Evolutionary conservation across 1,140 invertebrate genomes (phyloP).

Genomic region (Copidosoma floridanum): DNA sequence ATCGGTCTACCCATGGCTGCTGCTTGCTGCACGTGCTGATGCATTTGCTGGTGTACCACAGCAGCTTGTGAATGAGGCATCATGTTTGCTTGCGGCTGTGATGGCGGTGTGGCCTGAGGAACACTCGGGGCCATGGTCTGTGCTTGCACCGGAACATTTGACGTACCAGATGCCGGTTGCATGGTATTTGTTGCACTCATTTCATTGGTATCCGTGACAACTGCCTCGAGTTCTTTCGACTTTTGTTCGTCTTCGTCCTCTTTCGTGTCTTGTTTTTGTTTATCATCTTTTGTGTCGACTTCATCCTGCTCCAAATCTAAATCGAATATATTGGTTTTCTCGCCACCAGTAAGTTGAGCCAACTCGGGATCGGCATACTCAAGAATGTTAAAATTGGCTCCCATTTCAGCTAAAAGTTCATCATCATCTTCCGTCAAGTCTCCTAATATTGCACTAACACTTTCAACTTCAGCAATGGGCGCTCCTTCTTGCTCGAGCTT

Average conservation of each 20-base stretch:
- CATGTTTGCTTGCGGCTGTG: slow-evolving; percentile 32
- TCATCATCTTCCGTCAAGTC: slow-evolving; percentile 84
- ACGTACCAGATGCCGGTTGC: slow-evolving; percentile 35
- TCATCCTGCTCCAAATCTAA: slow-evolving; percentile 74
- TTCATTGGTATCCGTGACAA: slow-evolving; percentile 27
- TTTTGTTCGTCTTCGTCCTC: slow-evolving; percentile 48
- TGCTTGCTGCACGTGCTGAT: slow-evolving; percentile 63
- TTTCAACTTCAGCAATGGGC: slow-evolving; percentile 69
- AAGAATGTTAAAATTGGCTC: slow-evolving; percentile 92
- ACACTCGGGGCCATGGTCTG: slow-evolving; percentile 34
- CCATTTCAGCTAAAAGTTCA: slow-evolving; percentile 78
- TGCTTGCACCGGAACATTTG: slow-evolving; percentile 35
- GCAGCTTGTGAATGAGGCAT: slow-evolving; percentile 44
- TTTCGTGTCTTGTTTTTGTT: slow-evolving; percentile 56
- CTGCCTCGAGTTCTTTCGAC: slow-evolving; percentile 33
- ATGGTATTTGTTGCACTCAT: slow-evolving; percentile 32
- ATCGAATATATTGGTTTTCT: slow-evolving; percentile 75
- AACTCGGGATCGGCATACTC: slow-evolving; percentile 94
- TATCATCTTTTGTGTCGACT: slow-evolving; percentile 59
- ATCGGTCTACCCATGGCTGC: slow-evolving; percentile 62
- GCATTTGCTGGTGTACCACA: slow-evolving; percentile 57
- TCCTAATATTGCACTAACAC: slow-evolving; percentile 73
- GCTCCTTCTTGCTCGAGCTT: slow-evolving; percentile 73
- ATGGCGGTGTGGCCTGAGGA: slow-evolving; percentile 31
- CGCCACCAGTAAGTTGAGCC: slow-evolving; percentile 73